Conservation (phyloP, 2,888 invertebrate species). For the Thymelicus acteon region DNA sequence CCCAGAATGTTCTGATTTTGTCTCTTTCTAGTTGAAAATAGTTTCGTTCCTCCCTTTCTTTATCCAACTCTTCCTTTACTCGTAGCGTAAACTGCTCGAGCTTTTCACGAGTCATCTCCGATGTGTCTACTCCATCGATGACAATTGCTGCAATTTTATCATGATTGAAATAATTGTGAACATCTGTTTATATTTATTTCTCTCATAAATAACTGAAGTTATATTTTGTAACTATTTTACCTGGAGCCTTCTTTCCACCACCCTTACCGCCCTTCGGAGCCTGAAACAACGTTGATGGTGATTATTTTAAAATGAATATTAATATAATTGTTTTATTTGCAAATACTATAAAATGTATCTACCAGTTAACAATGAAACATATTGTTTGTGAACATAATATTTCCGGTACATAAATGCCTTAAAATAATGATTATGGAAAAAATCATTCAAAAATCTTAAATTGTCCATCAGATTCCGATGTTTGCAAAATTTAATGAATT, state of each 20-base stretch:
- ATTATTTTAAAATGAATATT: no score
- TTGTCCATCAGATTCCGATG: no score
- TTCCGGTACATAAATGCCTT: no score
- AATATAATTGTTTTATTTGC: no score
- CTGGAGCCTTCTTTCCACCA: constrained; percentile 68
- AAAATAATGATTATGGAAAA: no score
- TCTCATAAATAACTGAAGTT: background rate
- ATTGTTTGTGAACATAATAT: no score
- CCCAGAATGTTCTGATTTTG: constrained; percentile 97
- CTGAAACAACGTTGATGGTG: constrained; percentile 52
- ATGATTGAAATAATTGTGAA: no score
- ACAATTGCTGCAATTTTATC: constrained; percentile 79
- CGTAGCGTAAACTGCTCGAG: constrained; percentile 94
- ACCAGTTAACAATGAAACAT: no score
- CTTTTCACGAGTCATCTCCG: constrained; percentile 96
- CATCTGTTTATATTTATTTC: background rate
- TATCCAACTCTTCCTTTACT: constrained; percentile 95
- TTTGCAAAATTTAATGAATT: no score
- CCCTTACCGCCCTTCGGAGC: constrained; percentile 71
- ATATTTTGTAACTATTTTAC: constrained; percentile 47
- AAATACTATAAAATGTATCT: no score
- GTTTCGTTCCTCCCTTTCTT: constrained; percentile 97
- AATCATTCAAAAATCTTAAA: no score
- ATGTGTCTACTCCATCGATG: constrained; percentile 96
- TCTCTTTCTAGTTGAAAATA: constrained; percentile 98